Conservation (phyloP, 2,797 vertebrate genomes). For the Numenius phaeopus region DNA sequence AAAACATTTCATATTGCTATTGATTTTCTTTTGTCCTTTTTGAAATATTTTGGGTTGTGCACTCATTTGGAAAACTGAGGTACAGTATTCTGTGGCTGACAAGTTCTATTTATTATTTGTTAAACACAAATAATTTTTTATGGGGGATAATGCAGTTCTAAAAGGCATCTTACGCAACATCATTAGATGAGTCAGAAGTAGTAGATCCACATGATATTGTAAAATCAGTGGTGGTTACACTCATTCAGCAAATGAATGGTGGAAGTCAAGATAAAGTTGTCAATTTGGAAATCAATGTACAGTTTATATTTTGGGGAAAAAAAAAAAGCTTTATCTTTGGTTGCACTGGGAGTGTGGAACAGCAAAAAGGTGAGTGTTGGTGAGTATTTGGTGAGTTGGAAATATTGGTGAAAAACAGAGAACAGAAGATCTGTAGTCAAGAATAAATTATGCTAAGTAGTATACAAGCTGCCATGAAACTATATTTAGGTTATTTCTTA, state of each 20-base stretch:
- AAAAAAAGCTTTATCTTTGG: neutral
- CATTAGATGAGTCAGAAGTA: neutral
- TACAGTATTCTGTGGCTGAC: neutral
- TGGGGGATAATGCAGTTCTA: neutral
- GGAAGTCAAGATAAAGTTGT: neutral
- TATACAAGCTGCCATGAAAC: neutral
- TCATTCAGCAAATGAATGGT: neutral
- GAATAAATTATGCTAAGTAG: neutral
- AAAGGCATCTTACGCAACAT: neutral
- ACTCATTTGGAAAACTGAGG: neutral
- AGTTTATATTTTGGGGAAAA: neutral
- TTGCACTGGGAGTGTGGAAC: neutral
- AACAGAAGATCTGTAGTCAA: neutral
- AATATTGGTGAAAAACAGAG: neutral
- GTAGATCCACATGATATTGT: neutral
- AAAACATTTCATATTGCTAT: neutral
- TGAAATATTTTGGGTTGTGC: neutral
- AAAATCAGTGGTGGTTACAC: neutral
- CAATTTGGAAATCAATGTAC: neutral
- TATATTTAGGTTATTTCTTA: slow-evolving; percentile 1
- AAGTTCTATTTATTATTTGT: neutral
- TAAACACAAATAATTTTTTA: neutral
- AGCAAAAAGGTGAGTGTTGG: neutral
- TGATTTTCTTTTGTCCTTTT: neutral
- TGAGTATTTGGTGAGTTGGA: neutral